phyloP scores from a whole-genome alignment of 2,113 vertebrate species.

The Euleptes europaea region DNA sequence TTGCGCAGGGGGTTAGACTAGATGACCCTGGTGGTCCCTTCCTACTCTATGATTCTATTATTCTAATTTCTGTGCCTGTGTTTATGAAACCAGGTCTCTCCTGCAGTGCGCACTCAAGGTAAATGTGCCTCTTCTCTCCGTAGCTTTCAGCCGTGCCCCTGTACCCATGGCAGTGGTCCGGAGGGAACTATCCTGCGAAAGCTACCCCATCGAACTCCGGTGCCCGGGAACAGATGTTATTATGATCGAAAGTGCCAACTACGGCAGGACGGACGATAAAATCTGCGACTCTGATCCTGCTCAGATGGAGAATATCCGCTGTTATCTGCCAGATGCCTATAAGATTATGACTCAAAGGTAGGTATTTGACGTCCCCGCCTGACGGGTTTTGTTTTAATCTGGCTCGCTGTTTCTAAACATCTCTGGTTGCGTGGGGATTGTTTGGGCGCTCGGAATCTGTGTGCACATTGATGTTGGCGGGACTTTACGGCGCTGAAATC shows the following conservation, averaged over 20 bases:
- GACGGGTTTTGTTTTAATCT: conserved; percentile 34
- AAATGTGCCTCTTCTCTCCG: conserved; percentile 22
- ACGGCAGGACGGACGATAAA: conserved; percentile 96
- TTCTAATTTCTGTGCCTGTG: background rate
- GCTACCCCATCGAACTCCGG: conserved; percentile 97
- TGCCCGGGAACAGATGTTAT: conserved; percentile 98
- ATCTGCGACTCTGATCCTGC: conserved; percentile 98
- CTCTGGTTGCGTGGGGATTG: conserved; percentile 46
- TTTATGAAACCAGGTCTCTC: accelerated
- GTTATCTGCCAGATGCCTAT: conserved; percentile 98
- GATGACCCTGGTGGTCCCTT: too few species aligned
- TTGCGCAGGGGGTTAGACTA: too few species aligned
- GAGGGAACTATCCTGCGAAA: conserved; percentile 95
- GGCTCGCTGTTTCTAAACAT: background rate
- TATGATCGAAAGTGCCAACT: conserved; percentile 99
- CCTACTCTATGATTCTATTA: too few species aligned
- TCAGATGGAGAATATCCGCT: conserved; percentile 98
- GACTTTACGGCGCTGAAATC: background rate
- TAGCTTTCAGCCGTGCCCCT: conserved; percentile 95
- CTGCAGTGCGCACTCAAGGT: background rate
- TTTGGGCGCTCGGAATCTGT: conserved; percentile 20
- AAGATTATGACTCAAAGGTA: conserved; percentile 99
- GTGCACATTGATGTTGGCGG: background rate
- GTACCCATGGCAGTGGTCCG: conserved; percentile 98
- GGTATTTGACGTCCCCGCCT: conserved; percentile 33